Evolutionary conservation across 2,888 invertebrate genomes (phyloP), one percentile per base, ranked within the genome.

Genomic region (Lutraria lutraria): DNA sequence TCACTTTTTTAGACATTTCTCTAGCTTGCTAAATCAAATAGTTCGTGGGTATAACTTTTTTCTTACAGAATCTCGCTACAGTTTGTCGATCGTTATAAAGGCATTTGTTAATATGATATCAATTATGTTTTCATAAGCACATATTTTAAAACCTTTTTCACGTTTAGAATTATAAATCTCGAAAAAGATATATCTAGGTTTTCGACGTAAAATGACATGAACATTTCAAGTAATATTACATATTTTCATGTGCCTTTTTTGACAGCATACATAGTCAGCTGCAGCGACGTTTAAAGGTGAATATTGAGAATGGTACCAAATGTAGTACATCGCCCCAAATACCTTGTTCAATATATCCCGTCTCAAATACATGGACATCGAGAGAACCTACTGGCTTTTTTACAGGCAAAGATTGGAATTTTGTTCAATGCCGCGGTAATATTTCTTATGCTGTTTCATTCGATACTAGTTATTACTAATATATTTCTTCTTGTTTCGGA

Each of bases 321-420:
- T 25, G 63, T 25, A 21, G 8, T 12, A 68, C 13, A 25, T 25
- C 12, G 25, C 63, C 63, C 2, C 12, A 68, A 68, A 25, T 25
- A 25, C 63, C 63, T n/a, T 68, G 63, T 25, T 68, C 63, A 68
- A 68, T 25, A 25, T 68, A 68, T 68, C 25, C n/a, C 63, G 25
- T 68, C 63, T 25, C 63, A 6, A 68, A 68, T n/a, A 25, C 63
- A 4, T 68, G 63, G 63, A 25, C 25, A 25, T 68, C 63, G 8
- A 68, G 63, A 68, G 63, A 68, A 68, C 63, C 63, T 4, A 68
- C 63, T 25, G 63, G 63, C 12, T 68, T 25, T 68, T 68, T n/a
- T 68, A 68, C 3, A 12, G 63, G 63, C 0, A 68, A 25, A 1
- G 25, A 68, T 4, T 68, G 63, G 63, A 68, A n/a, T 25, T 68